Evolutionary conservation across 2,888 invertebrate genomes (phyloP).

Genomic region (Leucozona laternaria): DNA sequence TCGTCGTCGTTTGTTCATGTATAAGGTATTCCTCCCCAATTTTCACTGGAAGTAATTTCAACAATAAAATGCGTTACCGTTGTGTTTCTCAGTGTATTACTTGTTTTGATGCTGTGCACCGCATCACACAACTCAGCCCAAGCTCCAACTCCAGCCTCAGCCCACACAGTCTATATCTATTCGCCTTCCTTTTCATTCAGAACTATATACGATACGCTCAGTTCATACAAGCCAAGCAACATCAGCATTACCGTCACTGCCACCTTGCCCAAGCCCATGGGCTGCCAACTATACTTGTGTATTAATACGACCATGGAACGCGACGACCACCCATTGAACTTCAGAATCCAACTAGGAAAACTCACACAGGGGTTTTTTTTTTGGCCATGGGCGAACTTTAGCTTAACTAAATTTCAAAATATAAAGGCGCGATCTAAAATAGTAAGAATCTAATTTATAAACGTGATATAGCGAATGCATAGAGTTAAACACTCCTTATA

Average conservation of each 20-base stretch:
- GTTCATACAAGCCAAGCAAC: slow-evolving; percentile 15
- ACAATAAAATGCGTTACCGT: slow-evolving; percentile 73
- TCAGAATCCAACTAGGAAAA: slow-evolving; percentile 43
- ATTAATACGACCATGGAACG: slow-evolving; percentile 44
- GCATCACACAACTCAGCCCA: background rate
- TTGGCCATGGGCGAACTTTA: background rate
- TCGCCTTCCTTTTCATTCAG: slow-evolving; percentile 46
- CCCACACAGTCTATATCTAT: slow-evolving; percentile 23
- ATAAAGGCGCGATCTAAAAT: background rate
- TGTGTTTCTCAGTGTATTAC: slow-evolving; percentile 36
- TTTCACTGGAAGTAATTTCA: slow-evolving; percentile 70
- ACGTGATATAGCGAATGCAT: no score
- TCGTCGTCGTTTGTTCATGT: slow-evolving; percentile 19
- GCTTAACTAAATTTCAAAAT: background rate
- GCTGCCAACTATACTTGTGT: slow-evolving; percentile 51
- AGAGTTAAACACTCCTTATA: no score
- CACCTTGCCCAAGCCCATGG: slow-evolving; percentile 37
- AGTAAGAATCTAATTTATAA: no score
- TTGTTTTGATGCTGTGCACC: slow-evolving; percentile 28
- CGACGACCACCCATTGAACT: slow-evolving; percentile 71
- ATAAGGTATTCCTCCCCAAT: slow-evolving; percentile 55
- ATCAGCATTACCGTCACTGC: slow-evolving; percentile 18
- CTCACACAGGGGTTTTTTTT: slow-evolving; percentile 21
- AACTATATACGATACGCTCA: slow-evolving; percentile 18
- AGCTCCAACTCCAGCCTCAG: background rate